These are phyloP conservation scores for Drosophila sp. DNA, from an alignment of 1,140 invertebrate genomes.

Conservation along the genomic window DNA sequence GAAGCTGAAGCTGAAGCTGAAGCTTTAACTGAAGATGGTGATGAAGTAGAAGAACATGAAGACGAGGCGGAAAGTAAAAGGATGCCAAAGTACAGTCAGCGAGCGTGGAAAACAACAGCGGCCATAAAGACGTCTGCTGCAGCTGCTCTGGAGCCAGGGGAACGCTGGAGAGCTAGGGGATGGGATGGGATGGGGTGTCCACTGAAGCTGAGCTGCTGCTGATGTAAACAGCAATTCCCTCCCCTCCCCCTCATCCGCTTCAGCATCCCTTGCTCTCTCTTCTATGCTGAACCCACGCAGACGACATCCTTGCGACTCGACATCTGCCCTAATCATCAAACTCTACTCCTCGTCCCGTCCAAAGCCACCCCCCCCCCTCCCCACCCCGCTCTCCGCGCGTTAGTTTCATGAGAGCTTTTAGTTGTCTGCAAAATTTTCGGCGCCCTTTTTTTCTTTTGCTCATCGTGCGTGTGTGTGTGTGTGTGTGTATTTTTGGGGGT, in stretches of 20 bases:
- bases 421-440: slow-evolving; percentile 79
- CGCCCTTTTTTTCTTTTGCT: slow-evolving; percentile 53
- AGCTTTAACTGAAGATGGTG: background rate
- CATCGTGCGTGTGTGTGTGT: slow-evolving; percentile 24
- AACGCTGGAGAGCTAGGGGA: background rate
- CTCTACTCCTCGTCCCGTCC: too few species aligned
- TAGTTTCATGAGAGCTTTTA: slow-evolving; percentile 83
- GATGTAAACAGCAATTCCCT: slow-evolving; percentile 34
- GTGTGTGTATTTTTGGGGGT: slow-evolving; percentile 66
- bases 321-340: slow-evolving; percentile 79
- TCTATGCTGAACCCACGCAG: slow-evolving; percentile 27
- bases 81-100: slow-evolving; percentile 75
- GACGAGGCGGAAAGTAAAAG: background rate
- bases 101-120: slow-evolving; percentile 77
- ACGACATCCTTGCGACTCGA: slow-evolving; percentile 54
- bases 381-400: slow-evolving; percentile 25
- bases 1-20: slow-evolving; percentile 26
- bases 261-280: background rate
- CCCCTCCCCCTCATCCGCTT: background rate
- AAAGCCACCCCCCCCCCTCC: background rate
- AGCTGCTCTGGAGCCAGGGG: slow-evolving; percentile 30
- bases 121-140: slow-evolving; percentile 82
- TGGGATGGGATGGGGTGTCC: background rate
- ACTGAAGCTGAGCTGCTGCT: slow-evolving; percentile 26
- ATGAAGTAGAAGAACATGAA: too few species aligned